These are phyloP conservation scores for Gari tellinella DNA, from an alignment of 2,888 invertebrate genomes.

Conservation along the genomic window DNA sequence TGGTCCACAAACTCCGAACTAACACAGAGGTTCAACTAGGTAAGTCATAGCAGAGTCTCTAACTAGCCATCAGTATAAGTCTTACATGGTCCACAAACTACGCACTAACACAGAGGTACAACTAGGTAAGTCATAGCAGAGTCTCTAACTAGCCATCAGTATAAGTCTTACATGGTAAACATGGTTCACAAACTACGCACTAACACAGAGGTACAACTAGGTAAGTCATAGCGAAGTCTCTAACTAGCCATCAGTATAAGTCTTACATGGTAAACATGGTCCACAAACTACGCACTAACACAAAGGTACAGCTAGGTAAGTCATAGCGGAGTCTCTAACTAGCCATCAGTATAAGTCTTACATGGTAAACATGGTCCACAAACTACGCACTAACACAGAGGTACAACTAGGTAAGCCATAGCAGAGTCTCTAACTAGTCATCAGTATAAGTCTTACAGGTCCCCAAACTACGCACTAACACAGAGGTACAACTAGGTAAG, in stretches of 20 bases:
- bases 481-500: constrained; percentile 91
- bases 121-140: constrained; percentile 90
- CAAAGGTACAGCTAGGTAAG: constrained; percentile 87
- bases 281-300: constrained; percentile 92
- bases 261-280: constrained; percentile 91
- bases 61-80: no score
- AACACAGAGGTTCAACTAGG: constrained; percentile 93
- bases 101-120: no score
- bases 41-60: constrained; percentile 62
- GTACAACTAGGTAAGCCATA: constrained; percentile 92
- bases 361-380: constrained; percentile 91
- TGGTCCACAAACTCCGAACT: constrained; percentile 92
- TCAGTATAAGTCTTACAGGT: constrained; percentile 91
- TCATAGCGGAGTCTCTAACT: constrained; percentile 92
- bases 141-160: constrained; percentile 87
- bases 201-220: constrained; percentile 88
- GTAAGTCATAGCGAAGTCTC: constrained; percentile 93
- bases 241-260: constrained; percentile 88
- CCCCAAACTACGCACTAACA: constrained; percentile 92
- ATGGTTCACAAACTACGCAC: constrained; percentile 92
- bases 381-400: constrained; percentile 92
- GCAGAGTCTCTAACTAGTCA: constrained; percentile 90
- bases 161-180: constrained; percentile 92
- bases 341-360: constrained; percentile 90
- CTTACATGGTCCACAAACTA: no score